Conservation (phyloP, 2,113 vertebrate genomes). For the Nothocercus julius region DNA sequence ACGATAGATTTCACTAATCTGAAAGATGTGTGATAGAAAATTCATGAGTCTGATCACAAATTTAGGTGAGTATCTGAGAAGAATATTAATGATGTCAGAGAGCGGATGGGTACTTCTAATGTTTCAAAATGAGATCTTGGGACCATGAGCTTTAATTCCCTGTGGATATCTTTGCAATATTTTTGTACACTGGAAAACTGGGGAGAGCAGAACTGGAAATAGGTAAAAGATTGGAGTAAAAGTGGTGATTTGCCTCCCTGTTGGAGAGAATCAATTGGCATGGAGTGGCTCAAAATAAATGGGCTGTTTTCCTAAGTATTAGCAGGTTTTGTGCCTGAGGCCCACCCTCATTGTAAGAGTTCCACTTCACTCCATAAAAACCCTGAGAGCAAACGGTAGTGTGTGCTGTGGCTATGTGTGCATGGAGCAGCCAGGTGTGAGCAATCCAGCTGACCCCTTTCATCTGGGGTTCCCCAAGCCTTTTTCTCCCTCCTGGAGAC, state of each 20-base stretch:
- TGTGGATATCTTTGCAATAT: background rate
- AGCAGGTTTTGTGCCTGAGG: no score
- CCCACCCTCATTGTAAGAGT: no score
- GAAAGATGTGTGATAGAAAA: background rate
- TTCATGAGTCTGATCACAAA: background rate
- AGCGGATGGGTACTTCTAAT: accelerated
- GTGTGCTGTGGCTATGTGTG: no score
- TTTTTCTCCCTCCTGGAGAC: no score
- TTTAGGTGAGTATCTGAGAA: background rate
- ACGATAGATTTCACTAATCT: background rate
- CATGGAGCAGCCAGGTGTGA: no score
- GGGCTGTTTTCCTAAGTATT: background rate
- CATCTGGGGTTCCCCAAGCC: no score
- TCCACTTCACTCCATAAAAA: no score
- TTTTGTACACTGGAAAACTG: background rate
- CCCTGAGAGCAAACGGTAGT: no score
- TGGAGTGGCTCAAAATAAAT: background rate
- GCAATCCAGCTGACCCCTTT: no score
- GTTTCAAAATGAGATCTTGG: background rate
- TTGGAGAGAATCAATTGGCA: background rate
- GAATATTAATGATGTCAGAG: background rate
- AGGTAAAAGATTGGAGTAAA: background rate
- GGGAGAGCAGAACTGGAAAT: background rate
- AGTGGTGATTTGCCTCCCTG: background rate
- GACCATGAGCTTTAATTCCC: background rate